Percentiles rank a stretch among this genome's conserved stretches.
These are phyloP conservation scores for Cacoxenus indagator DNA, from an alignment of 2,888 invertebrate species.

Conservation along the genomic window DNA sequence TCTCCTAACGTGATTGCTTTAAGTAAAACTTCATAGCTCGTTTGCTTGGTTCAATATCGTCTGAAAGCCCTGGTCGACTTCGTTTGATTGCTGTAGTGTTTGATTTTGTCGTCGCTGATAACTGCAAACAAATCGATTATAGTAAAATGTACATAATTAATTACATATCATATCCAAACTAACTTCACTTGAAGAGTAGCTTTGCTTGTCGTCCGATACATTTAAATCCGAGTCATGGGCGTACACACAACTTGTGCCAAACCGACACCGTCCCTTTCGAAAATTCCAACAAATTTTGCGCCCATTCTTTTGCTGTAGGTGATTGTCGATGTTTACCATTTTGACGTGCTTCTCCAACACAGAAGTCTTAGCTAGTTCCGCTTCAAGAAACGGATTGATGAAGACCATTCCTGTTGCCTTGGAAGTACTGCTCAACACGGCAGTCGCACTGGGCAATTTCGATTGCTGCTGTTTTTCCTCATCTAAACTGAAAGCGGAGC, in stretches of 20 bases:
- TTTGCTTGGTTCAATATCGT: conserved; percentile 84
- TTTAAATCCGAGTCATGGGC: conserved; percentile 88
- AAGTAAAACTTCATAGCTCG: conserved; percentile 83
- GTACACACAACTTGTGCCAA: conserved; percentile 92
- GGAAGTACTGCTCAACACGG: conserved; percentile 44
- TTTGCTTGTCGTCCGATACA: background rate
- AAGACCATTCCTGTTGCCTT: conserved; percentile 75
- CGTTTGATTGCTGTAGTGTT: conserved; percentile 71
- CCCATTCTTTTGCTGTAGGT: conserved; percentile 85
- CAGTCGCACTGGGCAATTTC: conserved; percentile 65
- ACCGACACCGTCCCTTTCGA: conserved; percentile 88
- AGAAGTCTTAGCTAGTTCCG: conserved; percentile 87
- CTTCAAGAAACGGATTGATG: conserved; percentile 87
- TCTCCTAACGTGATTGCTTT: conserved; percentile 73
- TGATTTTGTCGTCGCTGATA: conserved; percentile 25
- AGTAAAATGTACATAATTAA: too few species aligned
- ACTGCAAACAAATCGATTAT: background rate
- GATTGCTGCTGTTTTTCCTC: background rate
- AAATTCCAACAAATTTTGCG: conserved; percentile 95
- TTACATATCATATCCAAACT: too few species aligned
- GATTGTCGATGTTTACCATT: conserved; percentile 84
- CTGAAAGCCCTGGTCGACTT: conserved; percentile 84
- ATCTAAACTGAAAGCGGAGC: too few species aligned
- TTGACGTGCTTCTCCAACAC: conserved; percentile 92
- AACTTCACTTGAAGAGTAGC: background rate